Evolutionary conservation across 1,140 invertebrate genomes (phyloP), one percentile per base, ranked within the genome.

Genomic region (Ruditapes philippinarum): DNA sequence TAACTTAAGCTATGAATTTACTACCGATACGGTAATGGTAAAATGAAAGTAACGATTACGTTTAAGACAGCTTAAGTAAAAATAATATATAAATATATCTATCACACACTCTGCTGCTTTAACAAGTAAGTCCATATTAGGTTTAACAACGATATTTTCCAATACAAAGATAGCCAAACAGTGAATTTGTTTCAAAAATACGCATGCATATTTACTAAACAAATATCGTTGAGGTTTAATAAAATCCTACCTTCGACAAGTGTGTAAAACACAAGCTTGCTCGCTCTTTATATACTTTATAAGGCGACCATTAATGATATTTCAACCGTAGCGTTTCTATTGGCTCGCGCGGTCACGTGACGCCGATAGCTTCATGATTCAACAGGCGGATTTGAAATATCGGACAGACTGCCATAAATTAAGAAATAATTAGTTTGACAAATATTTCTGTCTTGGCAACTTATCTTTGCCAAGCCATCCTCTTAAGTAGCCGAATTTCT

Each of bases 381-480:
- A 88, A 88, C 85, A 88, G 85, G 85, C 74, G 85, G 51, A 31
- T 42, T 88, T 22, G 51, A 2, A 65, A 9, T 78, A 33, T 49
- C 45, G 74, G 40, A 25, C 36, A 78, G 74, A 45, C 85, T 70
- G 74, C 74, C 85, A 88, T 88, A 80, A 88, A 88, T 88, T 88
- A 88, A 54, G 54, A 38, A 62, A 76, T 76, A 88, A 65, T 79
- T 40, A 73, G 62, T 60, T 60, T 79, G 60, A 84, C 82, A 84
- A 84, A 73, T 84, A 65, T 70, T 84, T 84, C 40, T 45, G 82
- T 84, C 82, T 51, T 70, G 45, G 82, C 31, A 70, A 84, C 82
- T 84, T 84, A 40, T 84, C 82, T 70, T 73, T 73, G 40, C 40
- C 42, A 54, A 84, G 54, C 65, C 28, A 38, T 45, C 82, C 49